These are phyloP conservation scores for Onychostruthus taczanowskii DNA, from an alignment of 2,113 vertebrate genomes.

Conservation along the genomic window DNA sequence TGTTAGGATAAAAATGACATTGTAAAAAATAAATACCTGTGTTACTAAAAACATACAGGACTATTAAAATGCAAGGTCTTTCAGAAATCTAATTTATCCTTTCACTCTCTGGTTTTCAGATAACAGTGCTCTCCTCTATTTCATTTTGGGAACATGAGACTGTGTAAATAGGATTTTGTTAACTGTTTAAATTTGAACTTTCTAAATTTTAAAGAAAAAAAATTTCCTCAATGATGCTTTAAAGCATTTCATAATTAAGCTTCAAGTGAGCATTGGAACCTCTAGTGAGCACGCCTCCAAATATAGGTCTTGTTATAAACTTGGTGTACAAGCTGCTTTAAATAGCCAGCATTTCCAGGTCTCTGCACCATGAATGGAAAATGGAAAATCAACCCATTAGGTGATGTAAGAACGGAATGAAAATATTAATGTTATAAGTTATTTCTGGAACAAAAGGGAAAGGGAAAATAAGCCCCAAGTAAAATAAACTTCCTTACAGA, in stretches of 20 bases:
- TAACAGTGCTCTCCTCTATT: not conserved
- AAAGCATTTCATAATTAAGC: not conserved
- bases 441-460: not conserved
- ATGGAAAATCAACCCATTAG: not conserved
- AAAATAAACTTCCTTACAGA: not conserved
- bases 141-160: not conserved
- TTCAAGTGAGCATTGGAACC: not conserved
- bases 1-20: conserved; percentile 25
- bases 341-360: not conserved
- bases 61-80: not conserved
- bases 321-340: not conserved
- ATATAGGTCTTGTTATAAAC: not conserved
- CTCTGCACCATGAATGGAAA: not conserved
- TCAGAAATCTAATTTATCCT: conserved; percentile 45
- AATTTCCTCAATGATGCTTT: not conserved
- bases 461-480: fast-evolving
- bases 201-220: not conserved
- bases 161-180: conserved; percentile 9
- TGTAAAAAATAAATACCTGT: not conserved
- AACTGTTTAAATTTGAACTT: conserved; percentile 24
- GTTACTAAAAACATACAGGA: conserved; percentile 24
- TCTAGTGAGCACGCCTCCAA: not conserved
- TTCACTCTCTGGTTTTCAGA: not conserved
- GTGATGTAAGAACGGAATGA: not conserved
- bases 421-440: not conserved